phyloP scores from a whole-genome alignment of 1,140 invertebrate species.

The Drosophila arizonae region DNA sequence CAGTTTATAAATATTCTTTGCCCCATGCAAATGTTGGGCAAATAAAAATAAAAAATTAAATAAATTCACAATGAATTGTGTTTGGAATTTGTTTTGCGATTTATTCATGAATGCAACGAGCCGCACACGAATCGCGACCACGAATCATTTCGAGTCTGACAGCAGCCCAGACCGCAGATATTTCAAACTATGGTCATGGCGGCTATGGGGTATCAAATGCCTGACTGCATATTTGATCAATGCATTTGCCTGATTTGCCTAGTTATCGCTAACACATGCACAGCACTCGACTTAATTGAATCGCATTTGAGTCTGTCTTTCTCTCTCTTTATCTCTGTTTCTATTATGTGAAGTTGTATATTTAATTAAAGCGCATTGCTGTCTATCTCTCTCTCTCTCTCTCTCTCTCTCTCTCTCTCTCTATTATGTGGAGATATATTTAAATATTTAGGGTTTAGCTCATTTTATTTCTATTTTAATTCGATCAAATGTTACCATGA shows the following conservation, averaged over 20 bases:
- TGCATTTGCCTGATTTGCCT: constrained; percentile 40
- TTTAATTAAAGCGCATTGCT: constrained; percentile 7
- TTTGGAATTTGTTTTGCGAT: constrained; percentile 32
- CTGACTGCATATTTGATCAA: constrained; percentile 29
- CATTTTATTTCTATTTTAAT: background rate
- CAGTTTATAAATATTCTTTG: background rate
- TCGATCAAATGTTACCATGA: background rate
- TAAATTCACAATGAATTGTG: constrained; percentile 19
- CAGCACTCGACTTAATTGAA: constrained; percentile 6
- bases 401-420: background rate
- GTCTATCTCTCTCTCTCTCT: background rate
- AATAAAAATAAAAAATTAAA: constrained; percentile 20
- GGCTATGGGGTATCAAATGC: constrained; percentile 24
- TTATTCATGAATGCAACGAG: constrained; percentile 46
- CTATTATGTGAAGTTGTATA: background rate
- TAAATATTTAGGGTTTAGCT: constrained; percentile 11
- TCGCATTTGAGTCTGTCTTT: background rate
- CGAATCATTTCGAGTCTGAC: constrained; percentile 45
- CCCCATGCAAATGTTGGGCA: constrained; percentile 4
- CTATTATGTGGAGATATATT: background rate
- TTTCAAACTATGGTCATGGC: constrained; percentile 10
- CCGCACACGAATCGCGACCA: constrained; percentile 23
- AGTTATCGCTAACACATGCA: constrained; percentile 25
- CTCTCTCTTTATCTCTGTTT: constrained; percentile 1
- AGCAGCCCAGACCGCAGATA: constrained; percentile 37